These are phyloP conservation scores for Crotophaga sulcirostris DNA, from an alignment of 2,113 vertebrate species.

Conservation along the genomic window DNA sequence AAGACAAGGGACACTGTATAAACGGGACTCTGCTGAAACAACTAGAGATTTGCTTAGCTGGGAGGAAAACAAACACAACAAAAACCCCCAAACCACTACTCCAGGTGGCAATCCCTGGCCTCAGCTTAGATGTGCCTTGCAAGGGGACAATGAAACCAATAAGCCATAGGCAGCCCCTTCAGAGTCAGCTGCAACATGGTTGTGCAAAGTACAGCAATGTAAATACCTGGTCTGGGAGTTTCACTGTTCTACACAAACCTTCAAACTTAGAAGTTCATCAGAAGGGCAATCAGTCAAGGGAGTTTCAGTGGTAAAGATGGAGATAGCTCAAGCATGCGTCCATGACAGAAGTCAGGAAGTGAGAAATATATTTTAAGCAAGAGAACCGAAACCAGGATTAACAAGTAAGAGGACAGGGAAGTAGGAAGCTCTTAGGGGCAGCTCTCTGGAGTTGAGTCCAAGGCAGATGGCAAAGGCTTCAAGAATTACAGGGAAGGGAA, in stretches of 20 bases:
- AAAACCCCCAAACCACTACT: not conserved
- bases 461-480: not conserved
- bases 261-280: not conserved
- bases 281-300: not conserved
- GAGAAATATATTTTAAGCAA: not conserved
- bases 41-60: not conserved
- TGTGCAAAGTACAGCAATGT: not conserved
- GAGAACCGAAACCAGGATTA: constrained; percentile 7
- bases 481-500: not conserved
- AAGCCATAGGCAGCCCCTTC: not conserved
- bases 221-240: not conserved
- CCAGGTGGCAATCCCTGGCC: not conserved
- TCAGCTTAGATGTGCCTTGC: not conserved
- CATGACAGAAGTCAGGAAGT: not conserved
- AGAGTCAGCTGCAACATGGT: not conserved
- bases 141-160: not conserved
- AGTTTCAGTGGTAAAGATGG: not conserved
- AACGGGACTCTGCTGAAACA: not conserved
- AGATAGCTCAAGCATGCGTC: not conserved
- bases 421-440: not conserved
- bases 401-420: not conserved
- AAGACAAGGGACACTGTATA: not conserved
- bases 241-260: not conserved
- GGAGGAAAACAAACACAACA: not conserved
- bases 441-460: not conserved